Evolutionary conservation across 1,140 invertebrate species (phyloP).

Genomic region (Platyscapa corneri): DNA sequence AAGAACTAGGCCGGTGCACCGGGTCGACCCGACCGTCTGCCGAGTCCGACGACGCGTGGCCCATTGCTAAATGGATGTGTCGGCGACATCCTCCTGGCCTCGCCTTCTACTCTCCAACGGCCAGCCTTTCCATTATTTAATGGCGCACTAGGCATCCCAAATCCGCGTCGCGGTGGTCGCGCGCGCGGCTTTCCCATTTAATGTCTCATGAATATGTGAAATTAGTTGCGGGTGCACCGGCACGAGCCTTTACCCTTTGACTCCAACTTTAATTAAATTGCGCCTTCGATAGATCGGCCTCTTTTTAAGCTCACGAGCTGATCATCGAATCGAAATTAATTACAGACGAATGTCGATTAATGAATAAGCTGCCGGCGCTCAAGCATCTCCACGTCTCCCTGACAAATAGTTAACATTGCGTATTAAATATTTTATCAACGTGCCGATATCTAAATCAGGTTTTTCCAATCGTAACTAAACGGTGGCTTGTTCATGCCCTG

Average conservation of each 20-base stretch:
- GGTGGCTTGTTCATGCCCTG: not conserved
- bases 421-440: not conserved
- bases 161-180: not conserved
- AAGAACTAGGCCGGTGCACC: not conserved
- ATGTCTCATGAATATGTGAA: constrained; percentile 32
- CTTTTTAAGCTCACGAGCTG: not conserved
- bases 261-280: constrained; percentile 9
- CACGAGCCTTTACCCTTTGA: not conserved
- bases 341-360: not conserved
- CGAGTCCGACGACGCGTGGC: constrained; percentile 8
- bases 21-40: too few species aligned
- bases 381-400: too few species aligned
- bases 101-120: too few species aligned
- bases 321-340: not conserved
- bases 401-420: not conserved
- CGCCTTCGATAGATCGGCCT: not conserved
- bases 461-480: not conserved
- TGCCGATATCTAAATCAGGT: not conserved
- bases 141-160: constrained; percentile 18
- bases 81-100: constrained; percentile 22
- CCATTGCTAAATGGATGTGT: constrained; percentile 49
- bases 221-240: not conserved
- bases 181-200: not conserved
- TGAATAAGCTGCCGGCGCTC: not conserved
- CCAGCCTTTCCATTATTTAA: constrained; percentile 41